These are phyloP conservation scores for Elegia similella DNA, from an alignment of 2,888 invertebrate genomes.

Conservation along the genomic window DNA sequence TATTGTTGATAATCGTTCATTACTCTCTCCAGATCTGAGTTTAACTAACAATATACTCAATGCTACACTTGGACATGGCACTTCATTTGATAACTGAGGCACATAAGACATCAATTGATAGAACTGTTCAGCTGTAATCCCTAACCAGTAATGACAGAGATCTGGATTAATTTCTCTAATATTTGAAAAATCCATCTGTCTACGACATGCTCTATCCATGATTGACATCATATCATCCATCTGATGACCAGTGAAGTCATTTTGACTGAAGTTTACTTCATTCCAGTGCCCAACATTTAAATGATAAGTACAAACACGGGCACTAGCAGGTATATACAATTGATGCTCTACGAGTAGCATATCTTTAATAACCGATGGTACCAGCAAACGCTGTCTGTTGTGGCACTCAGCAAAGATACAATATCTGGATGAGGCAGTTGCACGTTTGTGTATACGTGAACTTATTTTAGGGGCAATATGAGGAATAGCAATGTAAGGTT, in stretches of 20 bases:
- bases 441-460: too few species aligned
- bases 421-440: too few species aligned
- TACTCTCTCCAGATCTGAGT: constrained; percentile 21
- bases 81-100: constrained; percentile 21
- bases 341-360: constrained; percentile 8
- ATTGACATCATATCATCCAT: constrained; percentile 8
- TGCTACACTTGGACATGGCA: constrained; percentile 23
- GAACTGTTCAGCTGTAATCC: constrained; percentile 20
- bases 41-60: constrained; percentile 23
- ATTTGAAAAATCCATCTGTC: too few species aligned
- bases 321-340: constrained; percentile 9
- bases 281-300: constrained; percentile 2
- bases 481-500: too few species aligned
- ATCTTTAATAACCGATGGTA: constrained; percentile 8
- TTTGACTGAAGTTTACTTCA: background rate
- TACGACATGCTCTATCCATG: constrained; percentile 7
- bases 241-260: constrained; percentile 13
- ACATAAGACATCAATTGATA: constrained; percentile 18
- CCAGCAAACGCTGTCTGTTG: constrained; percentile 6
- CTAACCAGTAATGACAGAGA: constrained; percentile 22
- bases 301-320: constrained; percentile 9
- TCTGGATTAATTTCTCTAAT: background rate
- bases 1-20: constrained; percentile 9
- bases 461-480: too few species aligned
- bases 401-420: constrained; percentile 5